phyloP scores from a whole-genome alignment of 2,113 vertebrate species.

The Scytalopus superciliaris region DNA sequence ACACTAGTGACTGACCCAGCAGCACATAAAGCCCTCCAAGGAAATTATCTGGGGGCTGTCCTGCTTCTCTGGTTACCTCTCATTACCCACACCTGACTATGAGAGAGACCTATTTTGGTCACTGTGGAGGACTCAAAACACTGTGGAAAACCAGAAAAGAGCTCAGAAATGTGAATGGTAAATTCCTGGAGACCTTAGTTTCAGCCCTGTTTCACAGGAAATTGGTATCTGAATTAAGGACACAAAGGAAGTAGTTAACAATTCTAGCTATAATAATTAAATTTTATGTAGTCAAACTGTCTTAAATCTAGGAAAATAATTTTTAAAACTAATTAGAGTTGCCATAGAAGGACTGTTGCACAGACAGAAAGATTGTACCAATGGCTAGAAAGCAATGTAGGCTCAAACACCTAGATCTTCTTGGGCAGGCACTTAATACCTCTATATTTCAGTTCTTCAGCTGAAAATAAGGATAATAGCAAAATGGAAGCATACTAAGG shows the following conservation, averaged over 20 bases:
- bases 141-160: background rate
- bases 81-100: background rate
- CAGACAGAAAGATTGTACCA: background rate
- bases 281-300: background rate
- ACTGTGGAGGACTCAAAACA: background rate
- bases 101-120: background rate
- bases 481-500: background rate
- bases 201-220: background rate
- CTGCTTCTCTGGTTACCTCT: background rate
- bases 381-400: background rate
- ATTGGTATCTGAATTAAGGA: background rate
- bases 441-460: background rate
- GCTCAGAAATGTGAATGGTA: background rate
- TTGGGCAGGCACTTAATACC: background rate
- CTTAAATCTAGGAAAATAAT: background rate
- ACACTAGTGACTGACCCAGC: background rate
- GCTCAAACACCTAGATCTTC: background rate
- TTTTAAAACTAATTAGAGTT: background rate
- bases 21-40: background rate
- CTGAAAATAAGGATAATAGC: background rate
- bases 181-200: background rate
- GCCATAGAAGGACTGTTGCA: background rate
- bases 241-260: background rate
- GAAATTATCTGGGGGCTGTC: background rate
- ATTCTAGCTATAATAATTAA: background rate